These are phyloP conservation scores for Sardina pilchardus DNA, from an alignment of 2,113 vertebrate species.

Conservation along the genomic window DNA sequence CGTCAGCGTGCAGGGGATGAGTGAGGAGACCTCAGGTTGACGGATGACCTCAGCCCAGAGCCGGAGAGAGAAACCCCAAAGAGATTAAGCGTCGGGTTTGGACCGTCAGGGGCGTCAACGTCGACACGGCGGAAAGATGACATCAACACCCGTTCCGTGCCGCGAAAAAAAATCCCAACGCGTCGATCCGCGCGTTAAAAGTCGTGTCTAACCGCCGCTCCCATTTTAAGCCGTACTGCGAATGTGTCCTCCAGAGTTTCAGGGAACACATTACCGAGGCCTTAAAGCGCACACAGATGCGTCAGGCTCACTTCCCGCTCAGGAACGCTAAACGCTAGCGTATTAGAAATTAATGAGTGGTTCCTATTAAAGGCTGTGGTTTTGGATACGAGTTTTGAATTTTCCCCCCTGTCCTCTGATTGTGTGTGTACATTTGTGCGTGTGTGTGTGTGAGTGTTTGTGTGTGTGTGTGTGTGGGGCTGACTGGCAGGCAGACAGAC, in stretches of 20 bases:
- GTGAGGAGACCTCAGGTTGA: not conserved
- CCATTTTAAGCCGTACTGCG: not conserved
- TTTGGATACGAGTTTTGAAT: slow-evolving; percentile 35
- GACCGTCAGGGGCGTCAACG: not conserved
- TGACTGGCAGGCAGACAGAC: slow-evolving; percentile 29
- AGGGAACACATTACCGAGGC: not conserved
- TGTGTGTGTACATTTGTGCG: slow-evolving; percentile 16
- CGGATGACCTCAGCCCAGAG: not conserved
- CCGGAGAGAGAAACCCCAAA: not conserved
- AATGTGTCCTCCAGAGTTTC: not conserved
- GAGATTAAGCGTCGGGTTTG: not conserved
- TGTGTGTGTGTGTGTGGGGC: slow-evolving; percentile 41
- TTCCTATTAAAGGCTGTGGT: slow-evolving; percentile 43
- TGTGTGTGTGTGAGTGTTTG: slow-evolving; percentile 18
- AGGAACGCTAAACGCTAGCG: slow-evolving; percentile 31
- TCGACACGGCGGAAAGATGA: not conserved
- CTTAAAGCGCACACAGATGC: slow-evolving; percentile 7
- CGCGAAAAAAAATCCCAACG: not conserved
- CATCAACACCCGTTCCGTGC: not conserved
- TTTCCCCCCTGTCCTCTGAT: slow-evolving; percentile 8
- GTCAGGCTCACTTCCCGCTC: not conserved
- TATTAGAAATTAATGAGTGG: slow-evolving; percentile 49
- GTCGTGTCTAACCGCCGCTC: not conserved
- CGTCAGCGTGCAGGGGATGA: not conserved
- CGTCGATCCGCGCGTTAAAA: not conserved